Evolutionary conservation across 2,113 vertebrate species (phyloP), one percentile per base, ranked within the genome.

Genomic region (Colossoma macropomum): DNA sequence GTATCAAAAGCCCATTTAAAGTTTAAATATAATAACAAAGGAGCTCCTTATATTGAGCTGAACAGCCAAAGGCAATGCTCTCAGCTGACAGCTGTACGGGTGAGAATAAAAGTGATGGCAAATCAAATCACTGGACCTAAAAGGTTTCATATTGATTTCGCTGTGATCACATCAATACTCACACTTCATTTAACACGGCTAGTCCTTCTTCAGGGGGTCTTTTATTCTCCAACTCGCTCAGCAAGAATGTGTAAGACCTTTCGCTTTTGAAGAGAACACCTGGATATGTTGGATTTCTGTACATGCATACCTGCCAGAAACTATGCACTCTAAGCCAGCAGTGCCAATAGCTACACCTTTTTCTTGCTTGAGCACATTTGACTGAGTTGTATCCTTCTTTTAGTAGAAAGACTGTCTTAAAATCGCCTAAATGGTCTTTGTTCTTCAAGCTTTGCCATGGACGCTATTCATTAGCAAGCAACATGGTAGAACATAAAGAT

Each of bases 121-220:
- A 62, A 75, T 82, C 80, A 86, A 75, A 75, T n/a, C 38, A 30
- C 60, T 69, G n/a, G 50, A 75, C 27, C 81, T 79, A 60, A 85
- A 74, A 12, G 63, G 76, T 69, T n/a, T 56, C 13, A 21, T 25
- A 79, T 54, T 71, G 79, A 81, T 84, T 75, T 82, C 60, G 65
- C 63, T 79, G 71, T 84, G 75, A 88, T 73, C 72, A 78, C 79
- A 62, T 91, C 84, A 88, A 81, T 87, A 68, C 68, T 12, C 30
- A 80, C 75, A 75, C 86, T 88, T 87, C 88, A 81, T 75, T 77
- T 77, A 70, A 79, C 65, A 62, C 12, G 62, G 71, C 75, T 27
- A 70, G 41, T 38, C n/a, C 75, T 72, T 78, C 69, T 56, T 50
- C 80, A 68, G 72, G 72, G 72, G 75, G 63, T 45, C 38, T 75